Evolutionary conservation across 2,888 invertebrate species (phyloP).

Genomic region (Hyalella azteca): DNA sequence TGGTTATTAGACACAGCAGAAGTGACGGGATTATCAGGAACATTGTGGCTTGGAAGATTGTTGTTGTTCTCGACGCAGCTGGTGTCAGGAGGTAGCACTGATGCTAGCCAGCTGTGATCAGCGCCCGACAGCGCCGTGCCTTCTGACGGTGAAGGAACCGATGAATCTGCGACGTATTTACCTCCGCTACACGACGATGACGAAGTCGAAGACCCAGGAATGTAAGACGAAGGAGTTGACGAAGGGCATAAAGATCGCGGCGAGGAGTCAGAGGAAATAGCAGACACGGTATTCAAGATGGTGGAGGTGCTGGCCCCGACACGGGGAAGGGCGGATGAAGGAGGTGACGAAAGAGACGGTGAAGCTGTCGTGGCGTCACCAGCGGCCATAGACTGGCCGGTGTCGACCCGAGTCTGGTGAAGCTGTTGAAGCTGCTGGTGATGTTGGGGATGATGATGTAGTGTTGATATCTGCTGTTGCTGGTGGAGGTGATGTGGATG

Average conservation of each 20-base stretch:
- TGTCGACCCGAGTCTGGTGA: constrained; percentile 25
- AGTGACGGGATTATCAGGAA: constrained; percentile 13
- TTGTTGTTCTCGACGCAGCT: constrained; percentile 3
- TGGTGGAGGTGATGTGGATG: constrained; percentile 26
- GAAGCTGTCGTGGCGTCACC: constrained; percentile 38
- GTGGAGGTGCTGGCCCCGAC: background rate
- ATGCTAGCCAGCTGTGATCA: constrained; percentile 39
- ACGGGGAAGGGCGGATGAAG: background rate
- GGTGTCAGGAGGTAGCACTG: background rate
- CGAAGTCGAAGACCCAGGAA: background rate
- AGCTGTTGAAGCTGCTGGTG: constrained; percentile 40
- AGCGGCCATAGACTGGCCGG: constrained; percentile 22
- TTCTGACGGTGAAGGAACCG: background rate
- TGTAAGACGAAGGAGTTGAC: background rate
- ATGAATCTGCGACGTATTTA: background rate
- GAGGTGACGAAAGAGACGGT: constrained; percentile 36
- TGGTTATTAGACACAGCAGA: background rate
- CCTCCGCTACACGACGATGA: constrained; percentile 31
- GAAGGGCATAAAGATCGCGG: constrained; percentile 24
- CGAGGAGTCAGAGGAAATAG: constrained; percentile 4
- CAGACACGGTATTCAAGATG: background rate
- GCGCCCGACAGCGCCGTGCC: constrained; percentile 26
- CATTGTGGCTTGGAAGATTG: background rate
- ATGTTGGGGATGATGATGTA: background rate
- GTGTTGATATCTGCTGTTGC: background rate